phyloP scores from a whole-genome alignment of 30 jellyfish, hydroid and myxozoan species.

The Catostylus mosaicus region DNA sequence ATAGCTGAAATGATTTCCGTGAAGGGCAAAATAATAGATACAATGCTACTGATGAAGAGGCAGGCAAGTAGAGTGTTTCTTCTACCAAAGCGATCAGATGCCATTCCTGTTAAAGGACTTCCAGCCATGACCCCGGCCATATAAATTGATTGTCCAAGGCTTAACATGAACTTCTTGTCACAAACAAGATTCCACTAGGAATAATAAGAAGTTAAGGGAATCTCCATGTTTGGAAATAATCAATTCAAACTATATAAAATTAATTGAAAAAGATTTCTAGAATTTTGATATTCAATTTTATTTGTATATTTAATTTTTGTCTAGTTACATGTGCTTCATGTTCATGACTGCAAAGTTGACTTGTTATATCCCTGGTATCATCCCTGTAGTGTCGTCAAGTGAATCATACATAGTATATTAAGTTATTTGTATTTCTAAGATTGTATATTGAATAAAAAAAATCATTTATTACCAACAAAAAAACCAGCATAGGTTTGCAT shows the following conservation, averaged over 20 bases:
- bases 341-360: background rate
- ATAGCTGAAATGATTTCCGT: slow-evolving; percentile 31
- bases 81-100: slow-evolving; percentile 76
- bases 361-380: background rate
- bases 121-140: slow-evolving; percentile 88
- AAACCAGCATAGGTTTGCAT: too few species aligned
- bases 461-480: too few species aligned
- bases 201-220: background rate
- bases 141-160: slow-evolving; percentile 64
- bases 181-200: slow-evolving; percentile 81
- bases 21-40: slow-evolving; percentile 34
- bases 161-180: slow-evolving; percentile 37
- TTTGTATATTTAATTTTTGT: background rate
- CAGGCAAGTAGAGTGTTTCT: slow-evolving; percentile 52
- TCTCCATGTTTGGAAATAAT: background rate
- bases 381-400: too few species aligned
- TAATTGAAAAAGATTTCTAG: background rate
- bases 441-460: too few species aligned
- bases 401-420: too few species aligned
- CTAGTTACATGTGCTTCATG: background rate
- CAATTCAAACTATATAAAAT: background rate
- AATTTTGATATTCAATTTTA: too few species aligned
- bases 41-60: slow-evolving; percentile 8
- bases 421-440: too few species aligned
- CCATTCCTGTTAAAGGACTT: slow-evolving; percentile 68